phyloP scores from a whole-genome alignment of 2,888 invertebrate species.

The Drosophila ustulata region DNA sequence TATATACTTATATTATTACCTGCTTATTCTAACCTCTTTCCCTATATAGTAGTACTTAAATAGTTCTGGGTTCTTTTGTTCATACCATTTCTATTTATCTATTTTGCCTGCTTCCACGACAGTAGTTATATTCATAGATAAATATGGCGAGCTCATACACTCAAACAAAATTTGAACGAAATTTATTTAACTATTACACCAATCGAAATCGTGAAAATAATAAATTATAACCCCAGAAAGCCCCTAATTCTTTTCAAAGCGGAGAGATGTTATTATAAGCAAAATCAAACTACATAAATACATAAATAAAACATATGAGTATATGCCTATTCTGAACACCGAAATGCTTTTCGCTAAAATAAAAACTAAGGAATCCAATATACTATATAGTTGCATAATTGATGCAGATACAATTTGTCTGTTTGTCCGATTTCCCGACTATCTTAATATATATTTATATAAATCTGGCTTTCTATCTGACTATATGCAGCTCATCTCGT shows the following conservation, averaged over 20 bases:
- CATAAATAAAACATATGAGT: constrained; percentile 2
- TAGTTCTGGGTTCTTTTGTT: neutral
- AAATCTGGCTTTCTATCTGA: neutral
- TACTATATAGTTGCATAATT: neutral
- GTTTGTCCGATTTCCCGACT: neutral
- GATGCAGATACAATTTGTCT: neutral
- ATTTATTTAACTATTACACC: neutral
- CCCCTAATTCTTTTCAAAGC: neutral
- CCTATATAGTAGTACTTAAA: neutral
- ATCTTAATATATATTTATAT: neutral
- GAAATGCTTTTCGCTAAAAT: neutral
- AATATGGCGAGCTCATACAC: neutral
- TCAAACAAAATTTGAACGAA: neutral
- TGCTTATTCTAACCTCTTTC: neutral
- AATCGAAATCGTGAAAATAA: neutral
- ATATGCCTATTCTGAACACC: neutral
- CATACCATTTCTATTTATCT: neutral
- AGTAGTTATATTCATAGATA: neutral
- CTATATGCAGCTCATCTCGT: neutral
- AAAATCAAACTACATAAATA: neutral
- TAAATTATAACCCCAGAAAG: neutral
- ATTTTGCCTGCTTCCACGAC: neutral
- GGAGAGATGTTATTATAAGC: neutral
- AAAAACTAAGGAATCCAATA: neutral
- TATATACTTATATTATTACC: neutral